Base-by-base conservation (phyloP, 1,140 invertebrate species). In the Stegodyphus dumicola region DNA sequence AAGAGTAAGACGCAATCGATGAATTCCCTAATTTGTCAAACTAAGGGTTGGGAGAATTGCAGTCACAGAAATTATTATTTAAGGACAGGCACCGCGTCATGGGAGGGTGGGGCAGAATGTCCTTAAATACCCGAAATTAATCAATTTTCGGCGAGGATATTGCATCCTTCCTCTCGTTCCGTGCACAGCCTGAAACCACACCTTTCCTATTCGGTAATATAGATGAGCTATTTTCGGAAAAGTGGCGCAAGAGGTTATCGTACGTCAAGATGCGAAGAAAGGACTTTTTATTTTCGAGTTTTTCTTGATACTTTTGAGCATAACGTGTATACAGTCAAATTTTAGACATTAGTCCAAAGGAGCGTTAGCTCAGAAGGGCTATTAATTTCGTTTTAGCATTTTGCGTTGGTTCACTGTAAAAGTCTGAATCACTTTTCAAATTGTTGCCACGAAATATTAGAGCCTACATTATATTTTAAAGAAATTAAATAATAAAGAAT, bases 91-190 rank as follows among this genome's bases (percentile, higher is more conserved):
- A 71, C 73, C 3, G 33, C 67, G 15, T 48, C 33, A 65, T 54
- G 51, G 15, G 78, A 80, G 78, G 78, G 78, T 80, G 78, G 78
- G 64, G 78, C 78, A 33, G 52, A 80, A 73, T 80, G 64, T 80
- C 78, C 64, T 80, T 80, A 80, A 80, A 80, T 80, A 80, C 78
- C 78, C 67, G 78, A 80, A 80, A 80, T 80, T 80, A 80, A 80
- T 80, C 78, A 80, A 80, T 80, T 80, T 80, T 79, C 78, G 67
- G 53, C 60, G 67, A 64, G 78, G 69, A 70, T 79, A 79, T 79
- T 69, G 64, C 66, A 56, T n/a, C 13, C 73, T 9, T 11, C 52
- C 33, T 48, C 53, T 56, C 10, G 11, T 76, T 79, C 54, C 9
- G 60, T 33, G 76, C n/a, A 10, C 77, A 15, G 15, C 17, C 54